Evolutionary conservation across 2,113 vertebrate genomes (phyloP), one percentile per base, ranked within the genome.

Genomic region (Sialia sialis): DNA sequence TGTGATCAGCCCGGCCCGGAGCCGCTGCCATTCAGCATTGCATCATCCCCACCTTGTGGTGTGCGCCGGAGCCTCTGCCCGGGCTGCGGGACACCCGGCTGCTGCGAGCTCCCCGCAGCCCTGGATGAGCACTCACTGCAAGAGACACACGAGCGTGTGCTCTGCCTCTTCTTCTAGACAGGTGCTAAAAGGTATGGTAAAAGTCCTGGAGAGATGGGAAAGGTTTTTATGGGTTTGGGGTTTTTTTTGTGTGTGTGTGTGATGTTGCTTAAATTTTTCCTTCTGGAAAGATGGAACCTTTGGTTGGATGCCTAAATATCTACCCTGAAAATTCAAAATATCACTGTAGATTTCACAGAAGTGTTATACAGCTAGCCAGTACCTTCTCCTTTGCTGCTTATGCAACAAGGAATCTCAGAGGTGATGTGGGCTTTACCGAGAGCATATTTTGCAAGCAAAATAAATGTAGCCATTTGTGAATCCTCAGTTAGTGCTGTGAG

Each of bases 41-140:
- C 91, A 94, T 82, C 93, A 94, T 90, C 92, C 76, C 97, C 97
- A 97, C 94, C 97, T 97, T 96, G 96, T 96, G 97, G 94, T 89
- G 54, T 13, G 6, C 1, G 14, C 64, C 18, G 46, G 93, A 92
- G 74, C 8, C 29, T 77, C 20, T 48, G 26, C 23, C 4, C 5
- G 34, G 46, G 62, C 55, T 62, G 18, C 41, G 48, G 63, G 60
- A 72, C 49, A 14, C 8, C 32, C 16, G 27, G 18, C 23, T 34
- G 39, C 52, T 0, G n/a, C 1, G n/a, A 30, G 30, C 10, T 23
- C 26, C 18, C 36, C 56, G 29, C 43, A 5, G 3, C 13, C 44
- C 49, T 13, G 19, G 6, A 30, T 23, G 4, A 43, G 80, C n/a
- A 4, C 7, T 34, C 34, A 2, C 1, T 34, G 64, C 46, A 4